Evolutionary conservation across 2,113 vertebrate genomes (phyloP), one percentile per base, ranked within the genome.

Genomic region (Ictalurus punctatus): DNA sequence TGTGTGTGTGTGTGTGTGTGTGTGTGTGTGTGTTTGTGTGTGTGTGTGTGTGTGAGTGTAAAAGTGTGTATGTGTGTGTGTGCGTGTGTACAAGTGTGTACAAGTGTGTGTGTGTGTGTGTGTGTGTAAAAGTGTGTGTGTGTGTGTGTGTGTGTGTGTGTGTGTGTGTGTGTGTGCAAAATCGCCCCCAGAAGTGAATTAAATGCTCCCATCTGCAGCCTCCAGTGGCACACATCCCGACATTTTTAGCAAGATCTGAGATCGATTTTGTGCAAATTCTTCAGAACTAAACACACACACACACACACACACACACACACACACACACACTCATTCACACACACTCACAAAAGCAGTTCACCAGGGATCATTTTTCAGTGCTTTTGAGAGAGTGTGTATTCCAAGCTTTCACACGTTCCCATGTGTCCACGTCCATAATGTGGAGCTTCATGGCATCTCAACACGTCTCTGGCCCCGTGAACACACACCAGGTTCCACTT

Each of bases 181-280:
- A 95, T 95, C 94, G 95, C 94, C 94, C 93, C 93, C 95, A 96
- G 95, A 94, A 93, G 94, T 92, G 93, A 93, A 94, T 93, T 95
- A 96, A 96, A 95, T 92, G 94, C 91, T 96, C 94, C 95, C 95
- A 95, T 95, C 94, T 95, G 95, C 94, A 94, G 92, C 94, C 87
- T 85, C n/a, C 87, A 88, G 92, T 92, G 94, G 86, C 4, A 74
- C 71, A 40, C 91, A 76, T 86, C 92, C 93, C 91, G 56, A 93
- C 93, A 93, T 94, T 82, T 82, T 59, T 59, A 82, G 91, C 93
- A 91, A 95, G 95, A 93, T 94, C 92, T 91, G 92, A 95, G 94
- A 95, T 96, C 94, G 92, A 95, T 96, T 95, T 95, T 90, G 92
- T 90, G 93, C 93, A 78, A 69, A 94, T 94, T 95, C 93, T 95